Evolutionary conservation across 2,113 vertebrate genomes (phyloP).

Genomic region (Macaca fascicularis): T2T-MFA8v1.1 NC_088390.1:51456501-51457000

Average conservation of each 20-base stretch:
- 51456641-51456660: background rate
- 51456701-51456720: too few species aligned
- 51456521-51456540: too few species aligned
- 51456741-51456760: background rate
- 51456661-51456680: background rate
- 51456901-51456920: background rate
- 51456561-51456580: too few species aligned
- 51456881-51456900: background rate
- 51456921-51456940: background rate
- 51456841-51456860: background rate
- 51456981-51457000: background rate
- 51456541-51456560: too few species aligned
- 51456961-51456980: background rate
- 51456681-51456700: background rate
- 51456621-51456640: too few species aligned
- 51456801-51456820: background rate
- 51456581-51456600: too few species aligned
- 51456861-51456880: background rate
- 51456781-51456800: background rate
- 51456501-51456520: too few species aligned
- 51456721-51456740: background rate
- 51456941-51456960: background rate
- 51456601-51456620: too few species aligned
- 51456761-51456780: background rate
- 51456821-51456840: background rate